phyloP scores from a whole-genome alignment of 2,888 invertebrate genomes.

The Caenorhabditis panamensis region DNA sequence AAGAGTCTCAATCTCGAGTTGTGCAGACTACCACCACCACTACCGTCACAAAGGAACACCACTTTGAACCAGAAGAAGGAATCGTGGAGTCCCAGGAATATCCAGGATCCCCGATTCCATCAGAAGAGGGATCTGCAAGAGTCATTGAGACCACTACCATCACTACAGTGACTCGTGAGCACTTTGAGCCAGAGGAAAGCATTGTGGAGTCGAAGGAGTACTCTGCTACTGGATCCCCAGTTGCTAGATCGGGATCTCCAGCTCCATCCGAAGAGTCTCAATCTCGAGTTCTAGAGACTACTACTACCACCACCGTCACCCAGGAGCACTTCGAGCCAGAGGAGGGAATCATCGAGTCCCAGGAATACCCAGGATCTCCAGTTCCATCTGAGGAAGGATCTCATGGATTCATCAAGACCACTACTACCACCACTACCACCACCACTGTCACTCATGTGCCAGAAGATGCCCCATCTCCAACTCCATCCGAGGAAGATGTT shows the following conservation, averaged over 20 bases:
- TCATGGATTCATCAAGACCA: conserved; percentile 20
- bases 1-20: not conserved
- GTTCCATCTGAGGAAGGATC: conserved; percentile 28
- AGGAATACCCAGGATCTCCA: conserved; percentile 31
- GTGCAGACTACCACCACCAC: not conserved
- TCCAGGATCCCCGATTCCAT: conserved; percentile 45
- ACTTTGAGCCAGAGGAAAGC: conserved; percentile 7
- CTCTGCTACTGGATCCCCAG: conserved; percentile 11
- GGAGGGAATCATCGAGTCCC: conserved; percentile 31
- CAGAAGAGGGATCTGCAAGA: conserved; percentile 16
- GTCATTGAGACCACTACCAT: conserved; percentile 26
- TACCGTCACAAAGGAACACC: not conserved
- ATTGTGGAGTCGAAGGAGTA: conserved; percentile 14
- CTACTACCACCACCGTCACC: conserved; percentile 33
- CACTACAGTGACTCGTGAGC: conserved; percentile 44
- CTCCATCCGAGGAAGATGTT: not conserved
- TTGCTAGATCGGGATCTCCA: no score
- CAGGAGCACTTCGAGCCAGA: conserved; percentile 30
- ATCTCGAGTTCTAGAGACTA: conserved; percentile 30
- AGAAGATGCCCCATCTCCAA: conserved; percentile 25
- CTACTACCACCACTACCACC: conserved; percentile 40
- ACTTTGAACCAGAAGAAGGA: conserved; percentile 11
- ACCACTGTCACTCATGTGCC: conserved; percentile 28
- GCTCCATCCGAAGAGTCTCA: conserved; percentile 36
- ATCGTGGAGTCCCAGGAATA: conserved; percentile 10